These are phyloP conservation scores for Drosophila hamatofila DNA, from an alignment of 2,888 invertebrate genomes.

Conservation along the genomic window DNA sequence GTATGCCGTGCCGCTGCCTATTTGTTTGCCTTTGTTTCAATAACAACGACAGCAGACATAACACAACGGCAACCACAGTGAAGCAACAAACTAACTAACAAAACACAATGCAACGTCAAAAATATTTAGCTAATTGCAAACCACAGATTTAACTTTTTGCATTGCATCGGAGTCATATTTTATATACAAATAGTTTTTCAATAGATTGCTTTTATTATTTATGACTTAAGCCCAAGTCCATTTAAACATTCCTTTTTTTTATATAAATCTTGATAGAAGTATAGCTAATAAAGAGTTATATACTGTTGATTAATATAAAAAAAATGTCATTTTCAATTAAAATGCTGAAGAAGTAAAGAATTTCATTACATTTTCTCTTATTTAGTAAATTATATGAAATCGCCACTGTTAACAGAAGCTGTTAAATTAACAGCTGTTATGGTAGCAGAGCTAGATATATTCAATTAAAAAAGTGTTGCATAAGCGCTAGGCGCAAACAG, in stretches of 20 bases:
- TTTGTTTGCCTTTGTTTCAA: conserved; percentile 54
- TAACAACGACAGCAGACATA: conserved; percentile 10
- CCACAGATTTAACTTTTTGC: conserved; percentile 12
- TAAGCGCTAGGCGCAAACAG: conserved; percentile 24
- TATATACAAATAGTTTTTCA: conserved; percentile 15
- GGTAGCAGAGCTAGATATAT: not conserved
- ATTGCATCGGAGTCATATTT: conserved; percentile 6
- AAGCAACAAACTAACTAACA: conserved; percentile 17
- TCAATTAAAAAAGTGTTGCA: conserved; percentile 34
- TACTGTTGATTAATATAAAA: too few relatives aligned
- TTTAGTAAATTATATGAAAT: not conserved
- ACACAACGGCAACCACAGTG: not conserved
- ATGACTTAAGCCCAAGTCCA: not conserved
- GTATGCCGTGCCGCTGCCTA: conserved; percentile 22
- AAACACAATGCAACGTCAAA: conserved; percentile 20
- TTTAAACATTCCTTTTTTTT: not conserved
- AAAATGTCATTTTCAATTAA: too few relatives aligned
- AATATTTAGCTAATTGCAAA: conserved; percentile 50
- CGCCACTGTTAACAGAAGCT: not conserved
- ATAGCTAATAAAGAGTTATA: too few relatives aligned
- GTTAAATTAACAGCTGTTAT: conserved; percentile 6
- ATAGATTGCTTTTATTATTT: conserved; percentile 30
- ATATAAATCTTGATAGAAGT: too few relatives aligned
- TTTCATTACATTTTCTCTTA: too few relatives aligned
- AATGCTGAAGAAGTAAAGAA: too few relatives aligned